Conservation (phyloP, 2,888 invertebrate genomes). For the Hemithea aestivaria region DNA sequence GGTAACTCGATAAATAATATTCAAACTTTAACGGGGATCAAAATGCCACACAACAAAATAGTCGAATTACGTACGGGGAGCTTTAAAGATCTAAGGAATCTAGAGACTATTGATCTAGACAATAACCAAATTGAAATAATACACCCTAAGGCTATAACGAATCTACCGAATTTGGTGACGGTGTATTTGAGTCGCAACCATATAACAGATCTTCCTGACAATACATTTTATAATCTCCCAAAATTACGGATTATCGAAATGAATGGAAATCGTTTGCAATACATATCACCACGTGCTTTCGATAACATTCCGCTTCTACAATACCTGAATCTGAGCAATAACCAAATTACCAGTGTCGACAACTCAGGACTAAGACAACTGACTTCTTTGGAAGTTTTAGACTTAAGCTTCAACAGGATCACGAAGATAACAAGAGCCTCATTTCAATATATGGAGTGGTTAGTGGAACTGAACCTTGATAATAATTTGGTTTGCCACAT, state of each 20-base stretch:
- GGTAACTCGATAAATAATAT: constrained; percentile 84
- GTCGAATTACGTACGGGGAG: constrained; percentile 84
- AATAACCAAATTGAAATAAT: constrained; percentile 88
- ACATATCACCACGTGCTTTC: constrained; percentile 86
- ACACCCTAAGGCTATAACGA: constrained; percentile 84
- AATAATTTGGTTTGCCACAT: constrained; percentile 90
- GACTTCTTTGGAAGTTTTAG: constrained; percentile 89
- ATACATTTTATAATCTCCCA: constrained; percentile 87
- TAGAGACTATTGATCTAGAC: constrained; percentile 88
- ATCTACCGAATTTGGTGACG: constrained; percentile 83
- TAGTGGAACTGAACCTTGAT: constrained; percentile 91
- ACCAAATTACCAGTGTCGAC: constrained; percentile 86
- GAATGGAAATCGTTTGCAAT: constrained; percentile 88
- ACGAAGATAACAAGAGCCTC: constrained; percentile 84
- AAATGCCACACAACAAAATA: constrained; percentile 87
- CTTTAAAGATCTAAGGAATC: constrained; percentile 83
- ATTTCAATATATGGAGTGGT: constrained; percentile 87
- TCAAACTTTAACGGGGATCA: constrained; percentile 83
- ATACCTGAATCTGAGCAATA: constrained; percentile 90
- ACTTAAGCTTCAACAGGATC: constrained; percentile 89
- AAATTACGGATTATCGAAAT: constrained; percentile 86
- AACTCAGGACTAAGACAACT: constrained; percentile 86
- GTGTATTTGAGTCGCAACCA: constrained; percentile 86
- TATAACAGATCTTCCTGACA: constrained; percentile 85
- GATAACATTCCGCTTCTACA: constrained; percentile 87